phyloP scores from a whole-genome alignment of 1,140 invertebrate species.

The Bombus picipes region DNA sequence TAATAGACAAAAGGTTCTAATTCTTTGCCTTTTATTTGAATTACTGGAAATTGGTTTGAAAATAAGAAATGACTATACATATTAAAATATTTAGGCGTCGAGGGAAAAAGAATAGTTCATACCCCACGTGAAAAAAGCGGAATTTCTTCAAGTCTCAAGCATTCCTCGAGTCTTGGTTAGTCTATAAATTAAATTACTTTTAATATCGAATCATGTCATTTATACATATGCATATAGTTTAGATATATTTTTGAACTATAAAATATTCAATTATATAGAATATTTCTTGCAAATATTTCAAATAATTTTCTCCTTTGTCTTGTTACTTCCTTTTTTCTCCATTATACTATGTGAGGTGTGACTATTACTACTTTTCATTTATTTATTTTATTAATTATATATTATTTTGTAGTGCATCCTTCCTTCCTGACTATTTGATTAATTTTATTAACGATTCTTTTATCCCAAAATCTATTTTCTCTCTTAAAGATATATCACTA shows the following conservation, averaged over 20 bases:
- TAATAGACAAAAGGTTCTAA: background rate
- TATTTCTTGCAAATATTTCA: too few species aligned
- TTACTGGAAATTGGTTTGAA: constrained; percentile 2
- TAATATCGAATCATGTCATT: constrained; percentile 5
- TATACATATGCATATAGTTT: background rate
- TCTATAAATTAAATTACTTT: constrained; percentile 26
- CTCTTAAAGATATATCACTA: background rate
- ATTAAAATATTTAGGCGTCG: constrained; percentile 57
- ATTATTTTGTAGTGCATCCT: background rate
- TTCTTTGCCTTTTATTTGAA: background rate
- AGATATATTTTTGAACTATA: background rate
- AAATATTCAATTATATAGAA: background rate
- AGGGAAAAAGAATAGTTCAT: constrained; percentile 64
- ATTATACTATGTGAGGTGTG: too few species aligned
- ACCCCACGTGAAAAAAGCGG: constrained; percentile 59
- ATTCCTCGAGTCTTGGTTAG: constrained; percentile 32
- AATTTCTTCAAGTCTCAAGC: constrained; percentile 31
- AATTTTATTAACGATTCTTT: background rate
- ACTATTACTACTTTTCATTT: background rate
- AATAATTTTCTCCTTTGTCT: too few species aligned
- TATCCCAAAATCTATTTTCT: background rate
- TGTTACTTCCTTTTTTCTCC: too few species aligned
- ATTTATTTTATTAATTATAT: background rate
- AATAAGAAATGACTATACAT: constrained; percentile 23
- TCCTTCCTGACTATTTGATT: background rate